Evolutionary conservation across 2,888 invertebrate species (phyloP).

Genomic region (Anthophora plumipes): DNA sequence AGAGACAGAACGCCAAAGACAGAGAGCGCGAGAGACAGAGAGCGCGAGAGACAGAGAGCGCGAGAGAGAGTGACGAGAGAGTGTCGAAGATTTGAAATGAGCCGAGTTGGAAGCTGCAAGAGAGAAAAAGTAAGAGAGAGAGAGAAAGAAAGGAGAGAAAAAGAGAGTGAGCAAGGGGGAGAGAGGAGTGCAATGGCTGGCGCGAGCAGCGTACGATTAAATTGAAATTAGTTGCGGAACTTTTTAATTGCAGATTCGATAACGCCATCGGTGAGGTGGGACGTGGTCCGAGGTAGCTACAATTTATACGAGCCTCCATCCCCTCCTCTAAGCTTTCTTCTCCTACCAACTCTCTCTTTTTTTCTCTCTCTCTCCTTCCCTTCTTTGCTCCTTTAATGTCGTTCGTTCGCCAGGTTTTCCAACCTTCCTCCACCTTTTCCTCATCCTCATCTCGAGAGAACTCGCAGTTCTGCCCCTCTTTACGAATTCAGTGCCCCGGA

Average conservation of each 20-base stretch:
- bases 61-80: no score
- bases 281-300: constrained; percentile 62
- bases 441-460: no score
- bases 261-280: constrained; percentile 68
- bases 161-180: background rate
- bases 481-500: constrained; percentile 72
- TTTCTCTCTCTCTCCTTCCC: background rate
- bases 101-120: no score
- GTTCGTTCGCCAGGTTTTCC: background rate
- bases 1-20: background rate
- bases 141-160: background rate
- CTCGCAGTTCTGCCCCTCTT: constrained; percentile 55
- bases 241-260: constrained; percentile 84
- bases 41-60: background rate
- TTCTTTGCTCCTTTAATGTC: background rate
- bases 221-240: constrained; percentile 83
- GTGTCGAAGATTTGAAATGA: no score
- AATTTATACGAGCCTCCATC: constrained; percentile 71
- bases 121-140: constrained; percentile 17
- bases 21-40: background rate
- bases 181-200: constrained; percentile 37
- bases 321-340: constrained; percentile 15
- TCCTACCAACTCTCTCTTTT: background rate
- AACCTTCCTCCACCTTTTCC: background rate
- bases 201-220: constrained; percentile 76